Evolutionary conservation across 2,797 vertebrate genomes (phyloP), one percentile per base, ranked within the genome.

Genomic region (Esox masquinongy): DNA sequence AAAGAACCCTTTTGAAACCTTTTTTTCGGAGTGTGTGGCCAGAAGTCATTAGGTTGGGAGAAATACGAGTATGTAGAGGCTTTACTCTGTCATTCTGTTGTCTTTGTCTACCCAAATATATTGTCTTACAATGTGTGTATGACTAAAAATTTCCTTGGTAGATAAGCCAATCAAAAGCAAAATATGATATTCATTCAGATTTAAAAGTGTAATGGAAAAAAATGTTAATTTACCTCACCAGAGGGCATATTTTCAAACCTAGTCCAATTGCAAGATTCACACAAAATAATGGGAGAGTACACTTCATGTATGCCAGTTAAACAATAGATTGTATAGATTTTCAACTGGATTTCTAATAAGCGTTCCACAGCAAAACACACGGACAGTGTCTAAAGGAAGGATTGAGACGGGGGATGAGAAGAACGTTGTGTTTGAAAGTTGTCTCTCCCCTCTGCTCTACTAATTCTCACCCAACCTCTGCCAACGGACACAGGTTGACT

Each of bases 301-400:
- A 17, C 29, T 71, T 31, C 26, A 51, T 71, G 70, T 71, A 15
- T 71, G 66, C 70, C 78, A 49, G 49, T 83, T 76, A 16, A 72
- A 82, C 68, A 75, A 66, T 77, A 80, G 36, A 79, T 79, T 79
- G 85, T 24, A 66, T 26, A 67, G 49, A 73, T 82, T 77, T 39
- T 78, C 85, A 76, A n/a, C 36, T 36, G 29, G 73, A 51, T 67
- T 59, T 29, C 47, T 67, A 68, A 85, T 78, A 6, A 84, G 84
- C 91, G 90, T 81, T 92, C 84, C 86, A 85, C 92, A 93, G 91
- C 89, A 83, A 83, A 50, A 88, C 89, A 83, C 84, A 19, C 24
- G 84, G 85, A 86, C 83, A 78, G 81, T 89, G 84, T 86, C 83
- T 86, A 83, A 91, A 91, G 92, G 92, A 92, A 92, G 91, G 80